Base-by-base conservation (phyloP, 2,888 invertebrate species). In the Dasysyrphus tricinctus region DNA sequence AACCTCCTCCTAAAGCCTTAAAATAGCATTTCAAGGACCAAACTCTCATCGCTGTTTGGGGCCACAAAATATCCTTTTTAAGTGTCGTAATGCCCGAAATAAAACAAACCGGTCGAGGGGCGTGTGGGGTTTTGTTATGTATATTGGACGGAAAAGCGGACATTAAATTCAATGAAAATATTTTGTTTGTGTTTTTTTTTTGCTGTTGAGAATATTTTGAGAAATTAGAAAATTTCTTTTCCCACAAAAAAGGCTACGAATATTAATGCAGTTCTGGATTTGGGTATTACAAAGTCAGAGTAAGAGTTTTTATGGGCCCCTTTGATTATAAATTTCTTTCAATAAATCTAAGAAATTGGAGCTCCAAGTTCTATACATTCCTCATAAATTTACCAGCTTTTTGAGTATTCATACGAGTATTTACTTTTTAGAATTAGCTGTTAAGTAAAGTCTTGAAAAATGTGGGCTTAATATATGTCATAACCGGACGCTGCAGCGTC, bases 161-260 rank as follows among this genome's bases (percentile, higher is more conserved):
- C 80, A 72, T 84, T 80, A 80, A 76, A 84, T 84, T 80, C 84
- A 84, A 80, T 84, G 73, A 73, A 76, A 80, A 56, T 12, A 49
- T 29, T 56, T 29, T 24, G 24, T 59, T 16, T 42, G 49, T 16
- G 14, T 39, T n/a, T 59, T 16, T 34, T 2, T 47, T 8, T 47
- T 47, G 54, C 34, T 44, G 47, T 79, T 42, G 56, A 70, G 65
- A 67, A 69, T 49, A 77, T 85, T 80, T 77, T 80, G 76, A 76
- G 77, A 85, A 85, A 80, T 77, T 80, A 80, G 76, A 73, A 80
- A 80, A 77, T 77, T 73, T 56, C 47, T 44, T 59, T 57, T 63
- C 19, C 7, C 11, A 24, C 67, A 16, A 14, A 29, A 37, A 44
- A 12, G 12, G 24, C 29, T 47, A 1, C 0, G 24, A 54, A 51